Conservation (phyloP, 2,113 vertebrate genomes). For the Onychostoma macrolepis region DNA sequence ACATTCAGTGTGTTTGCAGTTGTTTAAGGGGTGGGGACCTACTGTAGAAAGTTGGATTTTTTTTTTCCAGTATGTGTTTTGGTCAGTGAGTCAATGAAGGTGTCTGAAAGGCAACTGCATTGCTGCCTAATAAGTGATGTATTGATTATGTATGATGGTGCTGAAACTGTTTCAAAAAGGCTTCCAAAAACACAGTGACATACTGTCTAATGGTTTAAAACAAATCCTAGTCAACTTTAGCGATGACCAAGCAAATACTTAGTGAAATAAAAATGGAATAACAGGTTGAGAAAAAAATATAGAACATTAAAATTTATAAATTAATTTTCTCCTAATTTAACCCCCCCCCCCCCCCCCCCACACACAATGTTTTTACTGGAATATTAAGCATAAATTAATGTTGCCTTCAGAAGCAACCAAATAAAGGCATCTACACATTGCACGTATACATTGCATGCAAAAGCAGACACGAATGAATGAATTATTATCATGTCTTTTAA, state of each 20-base stretch:
- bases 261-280: background rate
- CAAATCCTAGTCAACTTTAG: background rate
- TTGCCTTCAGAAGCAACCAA: background rate
- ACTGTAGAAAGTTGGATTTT: background rate
- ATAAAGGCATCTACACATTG: background rate
- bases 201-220: background rate
- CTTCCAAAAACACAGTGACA: background rate
- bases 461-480: background rate
- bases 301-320: background rate
- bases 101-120: background rate
- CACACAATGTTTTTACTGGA: background rate
- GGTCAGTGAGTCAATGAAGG: slow-evolving; percentile 18
- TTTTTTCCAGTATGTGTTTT: slow-evolving; percentile 12
- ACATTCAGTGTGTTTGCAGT: background rate
- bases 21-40: slow-evolving; percentile 11
- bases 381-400: background rate
- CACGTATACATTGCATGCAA: no score
- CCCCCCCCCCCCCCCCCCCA: no score
- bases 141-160: background rate
- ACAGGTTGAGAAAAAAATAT: background rate
- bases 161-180: background rate
- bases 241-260: background rate
- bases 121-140: background rate
- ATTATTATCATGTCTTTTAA: slow-evolving; percentile 1
- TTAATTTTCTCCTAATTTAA: background rate